Evolutionary conservation across 2,888 invertebrate species (phyloP), one percentile per base, ranked within the genome.

Genomic region (Gerosis bhagava): DNA sequence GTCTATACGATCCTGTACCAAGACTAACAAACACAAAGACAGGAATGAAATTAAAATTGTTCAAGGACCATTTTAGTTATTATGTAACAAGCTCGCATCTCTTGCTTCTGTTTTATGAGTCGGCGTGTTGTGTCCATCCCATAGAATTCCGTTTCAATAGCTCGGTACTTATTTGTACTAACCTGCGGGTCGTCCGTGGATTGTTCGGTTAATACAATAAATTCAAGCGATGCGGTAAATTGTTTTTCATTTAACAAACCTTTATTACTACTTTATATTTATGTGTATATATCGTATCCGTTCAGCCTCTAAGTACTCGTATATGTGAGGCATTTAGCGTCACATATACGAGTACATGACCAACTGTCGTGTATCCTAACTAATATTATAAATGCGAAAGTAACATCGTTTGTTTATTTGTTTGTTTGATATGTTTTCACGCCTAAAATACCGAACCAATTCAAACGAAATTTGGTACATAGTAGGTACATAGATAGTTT

Each of bases 11-110:
- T 73, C 75, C 73, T 56, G 70, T 60, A 74, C 70, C 77, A 74
- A n/a, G n/a, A n/a, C 26, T 73, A 74, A 68, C 69, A 62, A 69
- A 57, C 62, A 73, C 72, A 73, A 73, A 66, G 68, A 66, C 54
- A 56, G 59, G 62, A 76, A 77, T 73, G 69, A 77, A 79, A 80
- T 75, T 78, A 77, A 80, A 80, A 75, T 62, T 56, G 65, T 61
- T 65, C 65, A 65, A 67, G n/a, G 72, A 67, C 65, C 57, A 62
- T 62, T 67, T 66, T 47, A 47, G 46, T 47, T 47, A 40, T 47
- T 40, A 47, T 40, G 39, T 47, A 47, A 47, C 46, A 47, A 47
- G 40, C 40, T 47, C 45, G 45, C 32, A 46, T 37, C 45, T 43
- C 44, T 45, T 46, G 45, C 39, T 46, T 46, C 45, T 46, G 45